phyloP scores from a whole-genome alignment of 2,797 vertebrate species.

The Anguilla megastoma region DNA sequence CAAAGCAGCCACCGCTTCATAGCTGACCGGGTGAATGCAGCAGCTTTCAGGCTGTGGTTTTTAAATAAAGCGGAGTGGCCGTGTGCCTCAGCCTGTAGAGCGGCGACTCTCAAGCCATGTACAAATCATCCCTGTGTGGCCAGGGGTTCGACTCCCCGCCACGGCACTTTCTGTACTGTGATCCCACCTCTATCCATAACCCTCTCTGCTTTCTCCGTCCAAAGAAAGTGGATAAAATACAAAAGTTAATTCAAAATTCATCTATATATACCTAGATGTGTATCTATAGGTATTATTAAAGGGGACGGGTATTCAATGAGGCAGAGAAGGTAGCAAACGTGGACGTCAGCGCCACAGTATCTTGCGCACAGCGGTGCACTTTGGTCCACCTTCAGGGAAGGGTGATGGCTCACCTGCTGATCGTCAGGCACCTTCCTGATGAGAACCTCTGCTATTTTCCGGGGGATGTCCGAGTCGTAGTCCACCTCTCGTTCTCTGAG shows the following conservation, averaged over 20 bases:
- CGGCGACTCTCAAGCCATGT: background rate
- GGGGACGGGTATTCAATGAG: background rate
- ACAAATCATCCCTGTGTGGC: background rate
- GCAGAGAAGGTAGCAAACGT: no score
- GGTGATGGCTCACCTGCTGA: slow-evolving; percentile 79
- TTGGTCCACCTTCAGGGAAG: background rate
- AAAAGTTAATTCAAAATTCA: no score
- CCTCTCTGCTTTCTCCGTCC: no score
- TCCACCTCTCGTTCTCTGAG: slow-evolving; percentile 90
- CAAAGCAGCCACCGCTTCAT: background rate
- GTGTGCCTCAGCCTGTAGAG: background rate
- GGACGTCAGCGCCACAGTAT: background rate
- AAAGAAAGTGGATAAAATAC: no score
- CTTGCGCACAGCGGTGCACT: background rate
- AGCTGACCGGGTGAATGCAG: background rate
- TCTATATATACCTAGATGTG: no score
- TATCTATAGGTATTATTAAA: background rate
- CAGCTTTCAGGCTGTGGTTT: background rate
- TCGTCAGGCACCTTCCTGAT: slow-evolving; percentile 97
- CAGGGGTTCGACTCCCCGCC: no score
- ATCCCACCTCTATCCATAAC: no score
- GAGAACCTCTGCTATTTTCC: slow-evolving; percentile 92
- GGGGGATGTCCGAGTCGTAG: slow-evolving; percentile 82
- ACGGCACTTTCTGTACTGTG: no score
- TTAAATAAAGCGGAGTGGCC: background rate